Evolutionary conservation across 2,888 invertebrate species (phyloP).

Genomic region (Subacronicta megacephala): DNA sequence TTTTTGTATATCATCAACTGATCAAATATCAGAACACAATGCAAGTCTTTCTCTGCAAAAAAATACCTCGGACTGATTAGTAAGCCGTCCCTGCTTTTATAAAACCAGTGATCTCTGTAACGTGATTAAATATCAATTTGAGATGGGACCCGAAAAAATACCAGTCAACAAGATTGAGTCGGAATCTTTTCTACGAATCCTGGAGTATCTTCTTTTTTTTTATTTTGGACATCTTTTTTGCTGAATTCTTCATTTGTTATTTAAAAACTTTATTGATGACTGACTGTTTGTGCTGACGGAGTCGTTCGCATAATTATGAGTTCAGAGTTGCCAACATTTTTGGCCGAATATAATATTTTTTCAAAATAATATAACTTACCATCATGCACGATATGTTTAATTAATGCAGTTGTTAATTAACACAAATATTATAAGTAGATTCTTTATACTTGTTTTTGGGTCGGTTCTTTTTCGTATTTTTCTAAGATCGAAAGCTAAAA

Average conservation of each 20-base stretch:
- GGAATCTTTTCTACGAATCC: conserved; percentile 27
- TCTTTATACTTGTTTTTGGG: too few relatives aligned
- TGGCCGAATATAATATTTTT: too few relatives aligned
- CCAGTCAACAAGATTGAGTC: conserved; percentile 47
- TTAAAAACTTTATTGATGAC: conserved; percentile 13
- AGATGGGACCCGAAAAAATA: conserved; percentile 44
- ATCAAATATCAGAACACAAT: conserved; percentile 20
- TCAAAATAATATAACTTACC: too few relatives aligned
- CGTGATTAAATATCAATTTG: conserved; percentile 57
- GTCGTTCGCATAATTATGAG: neutral
- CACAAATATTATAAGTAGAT: too few relatives aligned
- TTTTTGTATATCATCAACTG: conserved; percentile 4
- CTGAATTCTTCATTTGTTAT: conserved; percentile 27
- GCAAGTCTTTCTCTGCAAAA: conserved; percentile 24
- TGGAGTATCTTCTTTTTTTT: conserved; percentile 14
- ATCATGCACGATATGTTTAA: too few relatives aligned
- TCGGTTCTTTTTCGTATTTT: too few relatives aligned
- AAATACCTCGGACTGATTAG: conserved; percentile 45
- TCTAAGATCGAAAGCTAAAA: too few relatives aligned
- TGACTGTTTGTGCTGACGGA: too few relatives aligned
- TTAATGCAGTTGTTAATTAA: too few relatives aligned
- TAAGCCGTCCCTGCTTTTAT: conserved; percentile 38
- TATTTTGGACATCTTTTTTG: conserved; percentile 18
- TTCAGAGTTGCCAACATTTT: too few relatives aligned
- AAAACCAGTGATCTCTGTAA: conserved; percentile 55